Base-by-base conservation (phyloP, 1,140 invertebrate species). In the Tetraneura akinire region DNA sequence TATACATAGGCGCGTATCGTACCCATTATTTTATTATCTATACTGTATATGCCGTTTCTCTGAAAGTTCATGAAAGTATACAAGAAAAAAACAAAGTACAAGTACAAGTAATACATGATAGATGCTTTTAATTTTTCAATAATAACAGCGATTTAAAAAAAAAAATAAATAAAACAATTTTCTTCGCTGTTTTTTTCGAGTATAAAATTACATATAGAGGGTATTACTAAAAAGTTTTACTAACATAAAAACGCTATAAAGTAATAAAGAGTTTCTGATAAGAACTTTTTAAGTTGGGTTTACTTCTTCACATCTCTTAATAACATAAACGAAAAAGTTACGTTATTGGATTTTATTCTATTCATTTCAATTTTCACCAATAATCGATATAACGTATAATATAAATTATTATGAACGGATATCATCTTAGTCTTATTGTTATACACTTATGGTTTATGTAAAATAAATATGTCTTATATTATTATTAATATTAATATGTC, bases 241-340 rank as follows among this genome's bases (percentile, higher is more conserved):
- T 16, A 5, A 76, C 13, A 42, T 21, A 60, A 37, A 45, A 21
- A 60, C 18, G 14, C 23, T 10, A 51, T 18, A 55, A 42, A 74
- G 16, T 0, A 78, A 60, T 23, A 60, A 60, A 23, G 32, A n/a
- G 23, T 13, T 9, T 3, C 10, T 29, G 51, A 60, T 29, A 78
- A 78, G 55, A 78, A 60, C 37, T 62, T 78, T 78, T 62, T 62
- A 47, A 16, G 55, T 78, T 11, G 32, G 62, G 62, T 62, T 45
- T 18, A 62, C 37, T 60, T 16, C 0, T 78, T 62, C 53, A 29
- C 1, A 3, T 60, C 57, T 9, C 6, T 76, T 60, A 76, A 76
- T 76, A 32, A 76, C 55, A 37, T 49, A 78, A 78, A 78, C 10
- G 74, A 62, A 55, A 78, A 78, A 78, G 37, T 74, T 29, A 26